Evolutionary conservation across 2,797 vertebrate genomes (phyloP).

Genomic region (Malurus leucopterus): DNA sequence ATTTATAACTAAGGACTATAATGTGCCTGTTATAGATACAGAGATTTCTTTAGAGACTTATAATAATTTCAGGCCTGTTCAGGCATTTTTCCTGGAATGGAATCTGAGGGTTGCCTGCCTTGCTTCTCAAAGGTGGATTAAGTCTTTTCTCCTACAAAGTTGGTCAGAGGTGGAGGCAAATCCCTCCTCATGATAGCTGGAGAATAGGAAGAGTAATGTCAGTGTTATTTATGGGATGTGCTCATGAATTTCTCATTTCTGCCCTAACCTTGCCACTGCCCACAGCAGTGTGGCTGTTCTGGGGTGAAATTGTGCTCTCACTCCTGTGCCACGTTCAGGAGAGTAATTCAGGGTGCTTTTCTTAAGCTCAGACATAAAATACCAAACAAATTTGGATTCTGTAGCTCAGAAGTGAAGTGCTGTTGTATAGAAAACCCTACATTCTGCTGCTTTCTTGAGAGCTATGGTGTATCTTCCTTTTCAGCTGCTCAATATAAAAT

Average conservation of each 20-base stretch:
- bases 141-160: background rate
- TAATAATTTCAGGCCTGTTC: background rate
- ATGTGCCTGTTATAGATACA: background rate
- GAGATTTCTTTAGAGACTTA: background rate
- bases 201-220: background rate
- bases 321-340: background rate
- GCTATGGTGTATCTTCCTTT: constrained; percentile 27
- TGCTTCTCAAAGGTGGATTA: background rate
- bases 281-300: background rate
- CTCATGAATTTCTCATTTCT: background rate
- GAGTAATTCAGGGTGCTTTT: background rate
- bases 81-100: background rate
- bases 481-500: background rate
- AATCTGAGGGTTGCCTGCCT: background rate
- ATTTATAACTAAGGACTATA: background rate
- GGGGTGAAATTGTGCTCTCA: background rate
- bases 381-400: background rate
- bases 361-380: background rate
- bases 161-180: background rate
- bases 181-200: background rate
- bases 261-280: background rate
- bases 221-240: background rate
- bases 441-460: constrained; percentile 21
- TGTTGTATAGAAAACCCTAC: background rate
- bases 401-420: background rate